phyloP scores from a whole-genome alignment of 2,113 vertebrate genomes.

The Scomber colias region DNA sequence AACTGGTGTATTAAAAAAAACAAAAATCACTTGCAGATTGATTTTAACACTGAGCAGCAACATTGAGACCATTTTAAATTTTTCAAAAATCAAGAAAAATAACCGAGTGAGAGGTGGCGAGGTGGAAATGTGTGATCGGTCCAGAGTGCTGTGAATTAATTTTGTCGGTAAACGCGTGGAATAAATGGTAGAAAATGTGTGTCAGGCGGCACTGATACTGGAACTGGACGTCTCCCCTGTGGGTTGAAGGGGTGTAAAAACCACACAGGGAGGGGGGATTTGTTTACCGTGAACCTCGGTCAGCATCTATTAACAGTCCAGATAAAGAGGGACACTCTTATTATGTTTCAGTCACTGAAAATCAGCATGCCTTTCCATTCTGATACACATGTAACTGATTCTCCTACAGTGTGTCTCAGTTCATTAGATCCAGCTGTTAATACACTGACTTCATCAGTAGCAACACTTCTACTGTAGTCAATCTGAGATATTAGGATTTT shows the following conservation, averaged over 20 bases:
- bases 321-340: neutral
- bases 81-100: neutral
- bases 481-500: neutral
- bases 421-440: neutral
- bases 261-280: neutral
- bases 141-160: neutral
- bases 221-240: neutral
- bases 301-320: constrained; percentile 28
- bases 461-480: neutral
- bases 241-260: constrained; percentile 1
- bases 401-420: neutral
- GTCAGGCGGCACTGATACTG: neutral
- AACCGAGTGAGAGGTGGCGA: neutral
- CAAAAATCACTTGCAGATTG: constrained; percentile 18
- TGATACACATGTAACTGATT: constrained; percentile 32
- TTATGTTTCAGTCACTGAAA: constrained; percentile 11
- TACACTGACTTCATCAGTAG: constrained; percentile 1
- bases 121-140: constrained; percentile 15
- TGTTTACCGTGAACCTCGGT: constrained; percentile 21
- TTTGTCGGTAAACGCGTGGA: neutral
- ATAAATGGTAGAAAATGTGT: neutral
- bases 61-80: neutral
- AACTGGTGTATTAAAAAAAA: neutral
- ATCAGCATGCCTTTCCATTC: constrained; percentile 31
- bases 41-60: constrained; percentile 2